Percentiles rank a stretch among this genome's conserved stretches.
phyloP scores from a whole-genome alignment of 2,797 vertebrate species.

The Malurus leucopterus region DNA sequence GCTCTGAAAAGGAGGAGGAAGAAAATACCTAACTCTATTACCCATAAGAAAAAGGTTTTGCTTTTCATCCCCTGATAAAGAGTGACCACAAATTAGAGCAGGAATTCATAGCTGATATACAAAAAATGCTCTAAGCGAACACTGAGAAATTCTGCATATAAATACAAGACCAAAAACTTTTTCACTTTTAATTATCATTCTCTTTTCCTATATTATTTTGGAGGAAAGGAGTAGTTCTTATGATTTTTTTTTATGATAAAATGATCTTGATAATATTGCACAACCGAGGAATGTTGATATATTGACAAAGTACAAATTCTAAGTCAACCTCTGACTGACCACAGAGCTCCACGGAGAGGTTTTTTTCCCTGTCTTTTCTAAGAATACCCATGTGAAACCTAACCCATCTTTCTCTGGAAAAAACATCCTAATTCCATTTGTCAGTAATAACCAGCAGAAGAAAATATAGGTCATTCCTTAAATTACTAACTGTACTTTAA shows the following conservation, averaged over 20 bases:
- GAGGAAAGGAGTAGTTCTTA: not conserved
- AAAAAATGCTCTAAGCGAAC: not conserved
- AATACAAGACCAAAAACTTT: not conserved
- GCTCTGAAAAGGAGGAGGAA: not conserved
- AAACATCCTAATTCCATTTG: not conserved
- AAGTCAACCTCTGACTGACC: not conserved
- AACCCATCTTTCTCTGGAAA: not conserved
- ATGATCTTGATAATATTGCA: not conserved
- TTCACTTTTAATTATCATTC: not conserved
- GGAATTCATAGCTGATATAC: not conserved
- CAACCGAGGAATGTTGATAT: accelerated
- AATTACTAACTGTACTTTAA: not conserved
- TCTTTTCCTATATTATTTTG: not conserved
- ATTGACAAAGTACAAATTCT: not conserved
- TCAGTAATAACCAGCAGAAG: not conserved
- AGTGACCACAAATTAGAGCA: not conserved
- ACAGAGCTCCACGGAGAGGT: not conserved
- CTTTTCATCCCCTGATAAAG: not conserved
- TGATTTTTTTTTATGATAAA: not conserved
- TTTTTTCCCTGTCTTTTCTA: not conserved
- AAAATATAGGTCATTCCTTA: not conserved
- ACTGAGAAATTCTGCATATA: not conserved
- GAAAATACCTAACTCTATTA: not conserved
- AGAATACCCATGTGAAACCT: not conserved
- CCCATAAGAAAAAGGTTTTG: not conserved